Evolutionary conservation across 2,113 vertebrate species (phyloP).

Genomic region (Crypturellus undulatus): DNA sequence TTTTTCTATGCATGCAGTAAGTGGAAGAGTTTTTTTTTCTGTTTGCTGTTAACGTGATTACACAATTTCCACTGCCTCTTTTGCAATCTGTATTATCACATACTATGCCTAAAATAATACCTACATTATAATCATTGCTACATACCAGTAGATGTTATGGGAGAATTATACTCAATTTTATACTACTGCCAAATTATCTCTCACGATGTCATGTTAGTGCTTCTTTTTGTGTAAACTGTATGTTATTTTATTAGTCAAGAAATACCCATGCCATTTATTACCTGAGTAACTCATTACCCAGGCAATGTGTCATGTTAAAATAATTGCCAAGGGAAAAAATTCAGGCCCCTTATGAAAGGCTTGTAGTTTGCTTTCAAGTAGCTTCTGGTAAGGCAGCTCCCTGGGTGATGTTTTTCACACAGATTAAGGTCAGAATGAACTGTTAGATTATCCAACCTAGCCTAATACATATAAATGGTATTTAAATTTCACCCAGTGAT

Average conservation of each 20-base stretch:
- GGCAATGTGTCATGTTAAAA: slow-evolving; percentile 17
- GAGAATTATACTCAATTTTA: neutral
- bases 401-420: neutral
- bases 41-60: neutral
- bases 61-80: neutral
- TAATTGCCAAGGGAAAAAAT: slow-evolving; percentile 22
- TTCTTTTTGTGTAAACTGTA: neutral
- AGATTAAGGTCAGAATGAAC: neutral
- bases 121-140: neutral
- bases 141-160: neutral
- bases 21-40: neutral
- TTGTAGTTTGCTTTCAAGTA: neutral
- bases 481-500: slow-evolving; percentile 14
- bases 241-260: neutral
- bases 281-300: slow-evolving; percentile 17
- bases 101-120: neutral
- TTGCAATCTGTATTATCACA: neutral
- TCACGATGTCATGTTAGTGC: neutral
- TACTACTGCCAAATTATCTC: slow-evolving; percentile 2
- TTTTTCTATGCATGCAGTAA: neutral
- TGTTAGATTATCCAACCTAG: neutral
- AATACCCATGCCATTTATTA: neutral
- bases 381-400: neutral
- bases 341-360: neutral
- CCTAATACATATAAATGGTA: slow-evolving; percentile 26